Percentiles rank a stretch among this genome's conserved stretches.
Conservation (phyloP, 1,140 invertebrate species). For the Caerostris extrusa region DNA sequence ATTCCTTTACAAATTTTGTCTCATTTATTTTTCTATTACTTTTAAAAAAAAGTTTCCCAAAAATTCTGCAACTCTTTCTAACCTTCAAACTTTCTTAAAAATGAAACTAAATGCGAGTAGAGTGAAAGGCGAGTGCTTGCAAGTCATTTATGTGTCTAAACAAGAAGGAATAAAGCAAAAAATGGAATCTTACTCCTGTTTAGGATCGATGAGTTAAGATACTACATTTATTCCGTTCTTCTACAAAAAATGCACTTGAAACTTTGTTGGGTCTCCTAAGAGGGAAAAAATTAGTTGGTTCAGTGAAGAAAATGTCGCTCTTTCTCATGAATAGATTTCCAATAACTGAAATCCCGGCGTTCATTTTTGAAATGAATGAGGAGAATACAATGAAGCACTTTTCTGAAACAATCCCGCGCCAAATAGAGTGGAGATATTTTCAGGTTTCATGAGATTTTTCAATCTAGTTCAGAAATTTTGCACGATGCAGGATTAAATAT, state of each 20-base stretch:
- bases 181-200: not conserved
- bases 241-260: not conserved
- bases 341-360: not conserved
- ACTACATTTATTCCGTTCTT: not conserved
- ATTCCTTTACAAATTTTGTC: no score
- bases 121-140: not conserved
- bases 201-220: not conserved
- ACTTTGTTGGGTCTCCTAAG: not conserved
- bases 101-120: not conserved
- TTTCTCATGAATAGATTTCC: conserved; percentile 29
- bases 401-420: not conserved
- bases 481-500: not conserved
- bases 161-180: not conserved
- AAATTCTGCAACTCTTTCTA: not conserved
- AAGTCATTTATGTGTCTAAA: not conserved
- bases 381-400: not conserved
- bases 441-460: not conserved
- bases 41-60: not conserved
- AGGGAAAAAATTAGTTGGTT: conserved; percentile 19
- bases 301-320: not conserved
- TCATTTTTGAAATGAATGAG: conserved; percentile 12
- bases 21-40: not conserved
- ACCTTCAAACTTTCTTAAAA: no score
- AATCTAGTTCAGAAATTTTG: not conserved
- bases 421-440: not conserved